phyloP scores from a whole-genome alignment of 2,113 vertebrate species.

The Struthidea cinerea region DNA sequence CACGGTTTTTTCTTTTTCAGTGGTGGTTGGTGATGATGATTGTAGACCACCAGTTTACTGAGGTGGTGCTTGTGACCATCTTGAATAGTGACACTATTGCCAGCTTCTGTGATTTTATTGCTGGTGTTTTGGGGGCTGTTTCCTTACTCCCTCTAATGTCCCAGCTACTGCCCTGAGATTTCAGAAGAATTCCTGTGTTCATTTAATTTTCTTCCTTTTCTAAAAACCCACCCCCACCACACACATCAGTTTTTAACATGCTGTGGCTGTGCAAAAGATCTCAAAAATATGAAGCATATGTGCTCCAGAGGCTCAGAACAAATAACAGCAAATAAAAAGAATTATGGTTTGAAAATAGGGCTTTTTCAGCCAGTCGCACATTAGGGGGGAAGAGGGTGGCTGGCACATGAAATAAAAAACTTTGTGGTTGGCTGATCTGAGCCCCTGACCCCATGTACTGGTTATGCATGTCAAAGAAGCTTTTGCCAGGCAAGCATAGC shows the following conservation, averaged over 20 bases:
- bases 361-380: background rate
- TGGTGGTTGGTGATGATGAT: background rate
- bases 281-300: constrained; percentile 31
- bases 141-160: background rate
- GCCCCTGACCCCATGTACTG: background rate
- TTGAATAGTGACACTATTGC: background rate
- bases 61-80: background rate
- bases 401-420: background rate
- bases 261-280: background rate
- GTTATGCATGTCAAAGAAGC: background rate
- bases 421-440: background rate
- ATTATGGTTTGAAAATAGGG: background rate
- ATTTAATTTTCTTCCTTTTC: background rate
- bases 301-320: constrained; percentile 15
- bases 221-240: background rate
- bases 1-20: background rate
- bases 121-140: background rate
- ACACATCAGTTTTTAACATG: background rate
- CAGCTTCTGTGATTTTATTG: background rate
- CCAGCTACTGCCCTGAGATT: background rate
- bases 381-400: background rate
- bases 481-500: background rate
- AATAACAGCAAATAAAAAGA: constrained; percentile 19
- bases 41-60: background rate
- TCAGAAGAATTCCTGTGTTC: background rate